phyloP scores from a whole-genome alignment of 1,140 invertebrate species.

The Diprion similis region DNA sequence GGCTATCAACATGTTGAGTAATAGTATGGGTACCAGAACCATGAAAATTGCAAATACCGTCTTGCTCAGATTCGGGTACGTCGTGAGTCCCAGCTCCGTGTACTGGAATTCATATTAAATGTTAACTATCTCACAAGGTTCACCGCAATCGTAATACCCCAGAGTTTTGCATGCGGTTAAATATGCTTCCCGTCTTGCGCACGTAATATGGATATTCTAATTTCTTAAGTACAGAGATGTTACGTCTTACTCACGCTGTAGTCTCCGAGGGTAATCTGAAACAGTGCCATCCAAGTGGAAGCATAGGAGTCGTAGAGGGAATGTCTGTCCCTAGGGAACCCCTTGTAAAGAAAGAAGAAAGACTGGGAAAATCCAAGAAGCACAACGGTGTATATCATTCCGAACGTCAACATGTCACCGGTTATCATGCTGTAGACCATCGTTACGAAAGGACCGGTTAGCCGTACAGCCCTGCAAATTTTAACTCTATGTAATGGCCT shows the following conservation, averaged over 20 bases:
- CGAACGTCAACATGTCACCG: constrained; percentile 97
- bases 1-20: constrained; percentile 98
- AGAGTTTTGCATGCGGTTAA: background rate
- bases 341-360: constrained; percentile 96
- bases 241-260: constrained; percentile 81
- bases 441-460: constrained; percentile 97
- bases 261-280: constrained; percentile 97
- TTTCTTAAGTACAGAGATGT: background rate
- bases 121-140: background rate
- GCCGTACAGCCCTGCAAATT: constrained; percentile 80
- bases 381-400: constrained; percentile 94
- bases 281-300: constrained; percentile 96
- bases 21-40: constrained; percentile 94
- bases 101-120: constrained; percentile 73
- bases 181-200: background rate
- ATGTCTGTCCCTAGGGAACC: constrained; percentile 80
- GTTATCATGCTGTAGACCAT: constrained; percentile 99
- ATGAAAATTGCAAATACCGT: constrained; percentile 96
- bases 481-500: too few relatives aligned
- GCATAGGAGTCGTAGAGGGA: constrained; percentile 85
- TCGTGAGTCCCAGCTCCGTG: constrained; percentile 84
- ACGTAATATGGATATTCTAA: background rate
- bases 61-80: constrained; percentile 91
- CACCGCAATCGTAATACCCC: background rate
- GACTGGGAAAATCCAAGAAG: constrained; percentile 95